Evolutionary conservation across 2,888 invertebrate species (phyloP).

Genomic region (Tenthredo mesomela): DNA sequence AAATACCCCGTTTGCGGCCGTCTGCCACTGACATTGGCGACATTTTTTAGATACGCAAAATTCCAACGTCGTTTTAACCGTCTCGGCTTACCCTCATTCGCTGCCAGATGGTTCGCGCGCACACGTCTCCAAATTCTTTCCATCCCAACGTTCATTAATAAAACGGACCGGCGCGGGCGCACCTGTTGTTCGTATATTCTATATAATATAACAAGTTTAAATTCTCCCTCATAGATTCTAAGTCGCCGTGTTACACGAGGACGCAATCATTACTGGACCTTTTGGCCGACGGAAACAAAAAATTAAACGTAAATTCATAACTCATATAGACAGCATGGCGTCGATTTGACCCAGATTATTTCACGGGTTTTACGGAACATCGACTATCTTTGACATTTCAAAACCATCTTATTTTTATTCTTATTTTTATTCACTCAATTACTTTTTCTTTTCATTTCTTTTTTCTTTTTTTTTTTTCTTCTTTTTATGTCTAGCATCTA

Average conservation of each 20-base stretch:
- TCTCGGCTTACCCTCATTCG: conserved; percentile 52
- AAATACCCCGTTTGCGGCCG: conserved; percentile 59
- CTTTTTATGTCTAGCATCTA: not conserved
- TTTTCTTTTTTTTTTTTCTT: not conserved
- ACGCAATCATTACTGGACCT: conserved; percentile 54
- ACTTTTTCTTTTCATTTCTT: not conserved
- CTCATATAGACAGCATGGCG: conserved; percentile 23
- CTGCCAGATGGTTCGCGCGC: conserved; percentile 54
- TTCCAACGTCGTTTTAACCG: conserved; percentile 58
- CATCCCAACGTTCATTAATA: conserved; percentile 46
- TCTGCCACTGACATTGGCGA: conserved; percentile 64
- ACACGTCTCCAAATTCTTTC: conserved; percentile 49
- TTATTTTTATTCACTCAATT: not conserved
- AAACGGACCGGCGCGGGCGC: conserved; percentile 57
- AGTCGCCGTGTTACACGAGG: conserved; percentile 8
- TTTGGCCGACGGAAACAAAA: not conserved
- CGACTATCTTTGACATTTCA: not conserved
- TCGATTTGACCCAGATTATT: conserved; percentile 37
- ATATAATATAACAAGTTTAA: conserved; percentile 1
- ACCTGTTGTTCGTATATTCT: conserved; percentile 48
- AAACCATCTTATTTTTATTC: not conserved
- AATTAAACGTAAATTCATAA: conserved; percentile 12
- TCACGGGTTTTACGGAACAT: not conserved
- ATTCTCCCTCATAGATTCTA: conserved; percentile 13
- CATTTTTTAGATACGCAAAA: conserved; percentile 69